phyloP scores from a whole-genome alignment of 2,888 invertebrate species.

The Andrena haemorrhoa region DNA sequence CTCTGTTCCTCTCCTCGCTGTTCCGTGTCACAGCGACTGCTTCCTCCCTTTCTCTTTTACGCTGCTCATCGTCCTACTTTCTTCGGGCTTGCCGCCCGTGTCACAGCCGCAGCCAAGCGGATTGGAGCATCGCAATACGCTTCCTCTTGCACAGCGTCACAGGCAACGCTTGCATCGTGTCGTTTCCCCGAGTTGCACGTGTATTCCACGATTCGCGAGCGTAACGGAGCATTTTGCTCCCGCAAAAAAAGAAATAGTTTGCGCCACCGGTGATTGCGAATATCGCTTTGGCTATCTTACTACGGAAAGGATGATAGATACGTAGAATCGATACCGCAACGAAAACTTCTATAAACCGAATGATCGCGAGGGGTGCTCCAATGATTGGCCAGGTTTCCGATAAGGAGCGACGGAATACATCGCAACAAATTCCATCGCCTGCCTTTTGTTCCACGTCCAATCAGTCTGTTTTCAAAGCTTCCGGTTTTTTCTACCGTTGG shows the following conservation, averaged over 20 bases:
- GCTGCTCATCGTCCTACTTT: constrained; percentile 57
- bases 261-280: not conserved
- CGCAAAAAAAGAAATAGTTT: not conserved
- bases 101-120: constrained; percentile 45
- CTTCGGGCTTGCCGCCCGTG: constrained; percentile 54
- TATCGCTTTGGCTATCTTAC: not conserved
- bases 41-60: constrained; percentile 44
- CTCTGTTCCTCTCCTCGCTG: constrained; percentile 9
- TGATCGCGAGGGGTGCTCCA: not conserved
- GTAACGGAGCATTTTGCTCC: not conserved
- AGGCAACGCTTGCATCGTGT: constrained; percentile 7
- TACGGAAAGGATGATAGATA: too few relatives aligned
- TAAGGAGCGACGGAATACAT: too few relatives aligned
- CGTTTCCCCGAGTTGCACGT: constrained; percentile 34
- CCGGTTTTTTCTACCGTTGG: not conserved
- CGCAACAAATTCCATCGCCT: too few relatives aligned
- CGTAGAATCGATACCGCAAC: not conserved
- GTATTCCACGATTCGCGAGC: not conserved
- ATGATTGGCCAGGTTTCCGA: too few relatives aligned
- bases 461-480: not conserved
- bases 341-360: not conserved
- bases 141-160: constrained; percentile 34
- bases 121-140: constrained; percentile 56
- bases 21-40: not conserved
- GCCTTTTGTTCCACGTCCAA: not conserved